Base-by-base conservation (phyloP, 2,888 invertebrate species). In the Lithosia quadra region DNA sequence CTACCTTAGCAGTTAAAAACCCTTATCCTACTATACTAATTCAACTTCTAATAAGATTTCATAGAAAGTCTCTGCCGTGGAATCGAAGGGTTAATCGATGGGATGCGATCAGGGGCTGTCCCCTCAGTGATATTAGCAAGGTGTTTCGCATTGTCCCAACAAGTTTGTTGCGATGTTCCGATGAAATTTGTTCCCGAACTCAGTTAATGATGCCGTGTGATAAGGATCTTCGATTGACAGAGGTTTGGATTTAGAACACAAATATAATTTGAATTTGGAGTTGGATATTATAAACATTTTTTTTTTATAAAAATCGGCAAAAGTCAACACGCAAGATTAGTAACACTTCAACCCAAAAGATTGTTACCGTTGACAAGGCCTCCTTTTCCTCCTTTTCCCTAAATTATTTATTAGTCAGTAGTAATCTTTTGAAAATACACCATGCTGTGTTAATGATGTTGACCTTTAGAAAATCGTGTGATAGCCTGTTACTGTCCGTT, bases 151-250 rank as follows among this genome's bases (percentile, higher is more conserved):
- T 88, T 90, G 89, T 90, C 86, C 85, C 81, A n/a, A 81, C 81
- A 90, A 91, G 83, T 91, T 91, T 86, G 82, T 81, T 73, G 82
- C 80, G 85, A 90, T 69, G 69, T 69, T 69, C 60, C 63, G 55
- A 89, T 86, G 81, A 86, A 89, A 90, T 91, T 89, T 91, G 90
- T 90, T 90, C 79, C 86, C 81, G 85, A 90, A 90, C 88, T 88
- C 85, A 85, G 88, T 87, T 92, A 93, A 92, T 92, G 91, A 92
- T 84, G 87, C 71, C 77, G 65, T 83, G 87, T 83, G 89, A 89
- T 89, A 89, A 87, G 80, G 84, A 86, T 85, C 87, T 71, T 55
- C 73, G 81, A 85, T 76, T 73, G 78, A 77, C 73, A 73, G 75
- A 75, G 71, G 67, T 59, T 53, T 67, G n/a, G 57, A 49, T 62